phyloP scores from a whole-genome alignment of 2,113 vertebrate genomes.

The Clarias macrocephalus region DNA sequence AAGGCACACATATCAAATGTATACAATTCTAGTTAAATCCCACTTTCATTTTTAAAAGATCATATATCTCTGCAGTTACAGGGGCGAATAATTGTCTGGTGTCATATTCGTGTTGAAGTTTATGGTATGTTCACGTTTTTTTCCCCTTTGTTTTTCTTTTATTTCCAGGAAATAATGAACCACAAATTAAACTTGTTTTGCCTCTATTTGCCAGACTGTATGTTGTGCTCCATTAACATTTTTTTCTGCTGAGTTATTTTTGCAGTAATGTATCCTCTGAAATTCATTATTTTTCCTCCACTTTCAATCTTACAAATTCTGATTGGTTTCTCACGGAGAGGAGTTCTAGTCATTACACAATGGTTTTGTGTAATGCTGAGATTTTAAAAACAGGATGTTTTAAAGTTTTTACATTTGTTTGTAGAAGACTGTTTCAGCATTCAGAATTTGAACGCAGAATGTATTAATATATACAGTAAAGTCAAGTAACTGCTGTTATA shows the following conservation, averaged over 20 bases:
- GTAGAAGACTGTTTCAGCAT: background rate
- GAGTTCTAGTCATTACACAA: background rate
- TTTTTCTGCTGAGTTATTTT: background rate
- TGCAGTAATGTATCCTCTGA: background rate
- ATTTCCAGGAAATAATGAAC: background rate
- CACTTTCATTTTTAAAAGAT: background rate
- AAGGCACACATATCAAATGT: background rate
- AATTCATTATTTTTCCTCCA: background rate
- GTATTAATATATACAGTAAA: too few relatives aligned
- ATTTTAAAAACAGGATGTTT: background rate
- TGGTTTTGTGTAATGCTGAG: background rate
- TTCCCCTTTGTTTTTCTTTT: background rate
- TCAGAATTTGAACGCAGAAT: too few relatives aligned
- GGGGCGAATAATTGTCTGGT: background rate
- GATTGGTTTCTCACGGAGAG: background rate
- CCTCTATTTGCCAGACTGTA: background rate
- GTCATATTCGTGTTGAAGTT: background rate
- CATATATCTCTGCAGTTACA: background rate
- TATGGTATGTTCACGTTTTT: background rate
- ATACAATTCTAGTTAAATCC: background rate
- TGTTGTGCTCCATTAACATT: background rate
- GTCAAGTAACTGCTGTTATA: too few relatives aligned
- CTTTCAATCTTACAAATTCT: background rate
- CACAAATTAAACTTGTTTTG: background rate
- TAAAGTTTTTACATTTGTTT: background rate